Evolutionary conservation across 2,113 vertebrate genomes (phyloP), one percentile per base, ranked within the genome.

Genomic region (Cromileptes altivelis): DNA sequence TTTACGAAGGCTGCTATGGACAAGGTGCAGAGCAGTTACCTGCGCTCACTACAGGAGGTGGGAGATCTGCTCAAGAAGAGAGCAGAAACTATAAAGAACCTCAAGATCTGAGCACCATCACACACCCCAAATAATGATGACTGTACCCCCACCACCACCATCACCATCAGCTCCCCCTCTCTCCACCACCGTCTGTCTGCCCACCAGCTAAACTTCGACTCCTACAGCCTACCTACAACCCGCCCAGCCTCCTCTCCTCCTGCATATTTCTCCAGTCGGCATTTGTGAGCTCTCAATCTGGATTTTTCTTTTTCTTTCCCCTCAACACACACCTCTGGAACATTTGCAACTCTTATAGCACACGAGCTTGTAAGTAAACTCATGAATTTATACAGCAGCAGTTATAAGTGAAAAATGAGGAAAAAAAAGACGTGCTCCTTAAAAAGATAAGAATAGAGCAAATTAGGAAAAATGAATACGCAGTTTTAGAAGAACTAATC

Each of bases 11-110:
- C 95, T 88, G 97, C 96, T 78, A 96, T 97, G 94, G 97, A 96
- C 78, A 99, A 99, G 89, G 97, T 99, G 72, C 97, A 98, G 93
- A 98, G 94, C 96, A 99, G 98, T 94, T 99, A 98, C 93, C 95
- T 98, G 88, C 97, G 97, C 71, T 99, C 98, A 4, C 93, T 99
- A 91, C 97, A 98, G 94, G 98, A 99, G 93, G 94, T 96, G 49
- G 97, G 97, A 73, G 98, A 99, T 58, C 96, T 99, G 86, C 96
- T 99, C 85, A 97, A 94, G 94, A 99, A 98, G 94, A 97, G 97
- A 96, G 96, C 97, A 0, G 98, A 99, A 85, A 96, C 96, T 60
- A 92, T 99, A 85, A 98, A 98, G 93, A 97, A 95, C 94, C 95
- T 99, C 82, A 99, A 98, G 95, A 97, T 99, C 92, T 99, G 95